Evolutionary conservation across 2,888 invertebrate species (phyloP).

Genomic region (Steinernema hermaphroditum): DNA sequence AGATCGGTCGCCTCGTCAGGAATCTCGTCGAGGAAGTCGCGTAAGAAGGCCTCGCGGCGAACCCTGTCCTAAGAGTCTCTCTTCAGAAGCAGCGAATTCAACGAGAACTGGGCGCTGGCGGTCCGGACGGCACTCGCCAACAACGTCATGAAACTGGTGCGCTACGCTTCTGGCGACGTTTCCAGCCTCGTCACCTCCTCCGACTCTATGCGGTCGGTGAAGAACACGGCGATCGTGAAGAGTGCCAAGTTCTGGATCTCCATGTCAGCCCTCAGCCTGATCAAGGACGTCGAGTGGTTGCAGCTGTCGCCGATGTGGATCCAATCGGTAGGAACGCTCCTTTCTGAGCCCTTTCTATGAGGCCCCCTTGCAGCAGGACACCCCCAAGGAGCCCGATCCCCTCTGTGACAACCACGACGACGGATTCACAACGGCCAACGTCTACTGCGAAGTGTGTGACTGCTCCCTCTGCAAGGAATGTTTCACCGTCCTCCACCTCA

Average conservation of each 20-base stretch:
- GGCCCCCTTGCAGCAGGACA: constrained; percentile 34
- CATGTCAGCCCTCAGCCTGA: constrained; percentile 83
- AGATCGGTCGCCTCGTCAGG: constrained; percentile 47
- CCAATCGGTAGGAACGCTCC: constrained; percentile 23
- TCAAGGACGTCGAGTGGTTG: constrained; percentile 72
- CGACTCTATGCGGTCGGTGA: constrained; percentile 31
- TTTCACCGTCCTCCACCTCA: constrained; percentile 89
- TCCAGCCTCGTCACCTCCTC: constrained; percentile 32
- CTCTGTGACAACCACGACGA: constrained; percentile 96
- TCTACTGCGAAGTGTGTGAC: constrained; percentile 83
- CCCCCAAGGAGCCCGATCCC: constrained; percentile 53
- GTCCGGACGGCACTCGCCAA: constrained; percentile 51
- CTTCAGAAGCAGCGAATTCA: constrained; percentile 48
- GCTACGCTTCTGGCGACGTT: constrained; percentile 25
- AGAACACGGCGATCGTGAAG: constrained; percentile 29
- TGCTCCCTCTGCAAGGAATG: constrained; percentile 82
- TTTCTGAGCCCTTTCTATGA: neutral
- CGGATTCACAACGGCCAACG: constrained; percentile 67
- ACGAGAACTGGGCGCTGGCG: constrained; percentile 51
- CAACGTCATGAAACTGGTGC: constrained; percentile 38
- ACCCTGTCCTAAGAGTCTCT: neutral
- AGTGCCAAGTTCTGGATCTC: constrained; percentile 77
- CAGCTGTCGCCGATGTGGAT: constrained; percentile 44
- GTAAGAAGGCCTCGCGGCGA: neutral
- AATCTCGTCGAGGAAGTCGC: constrained; percentile 42